Evolutionary conservation across 2,797 vertebrate genomes (phyloP), one percentile per base, ranked within the genome.

Genomic region (Orestias chungarensis): DNA sequence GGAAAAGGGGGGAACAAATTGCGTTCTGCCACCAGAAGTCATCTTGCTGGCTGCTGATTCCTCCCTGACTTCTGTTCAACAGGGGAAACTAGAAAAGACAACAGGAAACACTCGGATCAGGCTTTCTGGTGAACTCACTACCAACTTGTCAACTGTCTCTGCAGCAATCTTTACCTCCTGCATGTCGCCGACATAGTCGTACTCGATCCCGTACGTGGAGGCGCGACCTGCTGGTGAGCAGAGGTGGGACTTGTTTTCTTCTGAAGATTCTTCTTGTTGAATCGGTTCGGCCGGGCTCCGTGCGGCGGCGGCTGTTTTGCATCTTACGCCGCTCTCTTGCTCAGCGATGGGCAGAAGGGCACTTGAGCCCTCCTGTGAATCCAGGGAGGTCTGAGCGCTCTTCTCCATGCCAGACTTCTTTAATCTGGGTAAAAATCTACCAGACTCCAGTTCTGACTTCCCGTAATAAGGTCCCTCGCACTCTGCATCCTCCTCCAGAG

Each of bases 381-480:
- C 98, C 86, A 99, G 88, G 47, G 98, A 99, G 25, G 98, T 99
- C 95, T 99, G 98, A n/a, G 98, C 98, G 91, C 98, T 99, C 92
- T 99, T 99, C 92, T 99, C 98, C 98, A 99, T 99, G 85, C 98
- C 98, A 83, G 97, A 97, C 84, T 97, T 99, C 90, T 97, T 99
- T 89, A 99, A 93, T 85, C 96, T 95, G 85, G 97, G 97, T 85
- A 99, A 94, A 87, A 99, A 99, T 89, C 96, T 98, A 79, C 97
- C 97, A 91, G 98, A 99, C 93, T 99, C 97, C 66, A 99, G 96
- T 96, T 99, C 98, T 29, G 95, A 97, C 91, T 99, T 98, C 81
- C 98, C 98, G 0, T 98, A 99, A 90, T 96, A 99, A 82, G 96
- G 96, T 86, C 97, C 96, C 93, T 99, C 98, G 40, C 96, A 96